Evolutionary conservation across 2,113 vertebrate species (phyloP), one percentile per base, ranked within the genome.

Genomic region (Benitochromis conjunctus): DNA sequence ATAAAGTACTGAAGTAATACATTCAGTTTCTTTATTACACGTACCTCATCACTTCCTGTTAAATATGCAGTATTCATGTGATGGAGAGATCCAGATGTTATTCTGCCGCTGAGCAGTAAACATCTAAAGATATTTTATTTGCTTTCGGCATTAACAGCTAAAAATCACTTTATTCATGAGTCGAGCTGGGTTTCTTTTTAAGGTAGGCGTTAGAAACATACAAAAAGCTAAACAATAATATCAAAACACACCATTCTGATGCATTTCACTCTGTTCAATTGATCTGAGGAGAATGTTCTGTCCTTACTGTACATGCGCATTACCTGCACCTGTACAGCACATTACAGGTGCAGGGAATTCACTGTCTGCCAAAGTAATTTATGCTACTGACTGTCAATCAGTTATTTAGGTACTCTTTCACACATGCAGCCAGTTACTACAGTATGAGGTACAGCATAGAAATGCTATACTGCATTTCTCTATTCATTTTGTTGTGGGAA

Each of bases 21-120:
- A 46, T 46, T 71, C 21, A 71, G 21, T 46, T 26, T 26, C 66
- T 46, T 71, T 71, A 71, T 71, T 71, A 46, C 36, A 24, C 5
- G 7, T 43, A 71, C 5, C 38, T 4, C 38, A 46, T 71, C 8
- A 29, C 41, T 48, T 48, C 16, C 14, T 48, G 43, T 19, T 74
- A 51, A 76, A 29, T 19, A 19, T 74, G 8, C 41, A 8, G 9
- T 18, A 74, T 48, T 19, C 43, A 12, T 48, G 48, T 48, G 0
- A 48, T 74, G 14, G 69, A 48, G 24, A 29, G 14, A 18, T 29
- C 10, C 21, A 26, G 66, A 71, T 46, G 21, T 46, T 3, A 29
- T 48, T 69, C 43, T 46, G 7, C 64, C 60, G 36, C 60, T n/a
- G 9, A 36, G 60, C 19, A 64, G 60, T 38, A 38, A 64, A 31